Evolutionary conservation across 2,113 vertebrate genomes (phyloP).

Genomic region (Micronycteris hirsuta): DNA sequence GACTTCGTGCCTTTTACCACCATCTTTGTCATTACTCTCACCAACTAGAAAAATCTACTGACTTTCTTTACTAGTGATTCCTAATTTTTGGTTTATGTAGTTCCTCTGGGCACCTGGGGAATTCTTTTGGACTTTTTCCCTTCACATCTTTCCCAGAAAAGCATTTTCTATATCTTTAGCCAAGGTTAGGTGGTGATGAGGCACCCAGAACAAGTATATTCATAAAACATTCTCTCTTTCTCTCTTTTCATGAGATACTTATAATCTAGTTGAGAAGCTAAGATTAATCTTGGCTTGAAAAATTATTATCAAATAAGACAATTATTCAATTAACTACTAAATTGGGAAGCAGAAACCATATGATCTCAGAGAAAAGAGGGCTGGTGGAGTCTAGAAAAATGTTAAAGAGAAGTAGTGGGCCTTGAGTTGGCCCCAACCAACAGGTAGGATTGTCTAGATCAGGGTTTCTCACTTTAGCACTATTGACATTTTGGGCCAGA

Average conservation of each 20-base stretch:
- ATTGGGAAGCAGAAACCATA: not conserved
- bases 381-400: not conserved
- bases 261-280: not conserved
- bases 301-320: not conserved
- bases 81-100: not conserved
- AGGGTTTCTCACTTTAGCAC: not conserved
- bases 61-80: not conserved
- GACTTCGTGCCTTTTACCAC: not conserved
- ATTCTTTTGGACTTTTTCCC: not conserved
- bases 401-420: not conserved
- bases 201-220: not conserved
- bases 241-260: not conserved
- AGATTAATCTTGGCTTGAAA: conserved; percentile 6
- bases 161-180: not conserved
- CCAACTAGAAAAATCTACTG: not conserved
- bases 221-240: not conserved
- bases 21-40: not conserved
- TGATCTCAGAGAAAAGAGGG: not conserved
- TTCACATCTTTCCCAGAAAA: not conserved
- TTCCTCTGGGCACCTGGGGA: not conserved
- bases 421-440: not conserved
- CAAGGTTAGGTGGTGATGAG: not conserved
- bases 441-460: not conserved
- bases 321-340: not conserved
- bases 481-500: not conserved